A percentile compares a stretch with the other conserved stretches of the same genome.
Evolutionary conservation across 2,797 vertebrate genomes (phyloP).

Genomic region (Tokudaia muenninki): DNA sequence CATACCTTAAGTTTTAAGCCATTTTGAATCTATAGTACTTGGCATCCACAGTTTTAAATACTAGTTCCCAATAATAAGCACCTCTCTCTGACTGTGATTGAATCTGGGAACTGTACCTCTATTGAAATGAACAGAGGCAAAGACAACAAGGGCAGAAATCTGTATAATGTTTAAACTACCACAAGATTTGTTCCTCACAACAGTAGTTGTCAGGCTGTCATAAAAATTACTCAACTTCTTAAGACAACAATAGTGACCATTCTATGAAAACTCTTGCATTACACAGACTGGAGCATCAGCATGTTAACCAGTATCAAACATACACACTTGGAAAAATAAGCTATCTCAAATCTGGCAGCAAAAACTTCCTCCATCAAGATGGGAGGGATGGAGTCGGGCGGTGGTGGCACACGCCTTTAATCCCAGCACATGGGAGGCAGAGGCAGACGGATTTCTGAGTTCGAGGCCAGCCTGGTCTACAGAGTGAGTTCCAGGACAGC

Average conservation of each 20-base stretch:
- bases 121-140: background rate
- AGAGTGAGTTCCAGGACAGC: too few relatives aligned
- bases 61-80: slow-evolving; percentile 20
- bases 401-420: too few relatives aligned
- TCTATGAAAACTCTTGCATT: background rate
- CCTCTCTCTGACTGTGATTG: background rate
- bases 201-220: background rate
- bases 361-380: background rate
- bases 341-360: background rate
- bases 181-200: background rate
- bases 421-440: too few relatives aligned
- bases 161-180: background rate
- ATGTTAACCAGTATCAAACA: background rate
- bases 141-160: background rate
- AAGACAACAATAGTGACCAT: background rate
- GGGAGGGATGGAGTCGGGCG: too few relatives aligned
- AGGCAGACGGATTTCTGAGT: too few relatives aligned
- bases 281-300: background rate
- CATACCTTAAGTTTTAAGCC: background rate
- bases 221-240: background rate
- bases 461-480: too few relatives aligned
- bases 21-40: background rate
- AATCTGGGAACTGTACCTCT: background rate
- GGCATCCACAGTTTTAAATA: slow-evolving; percentile 31
- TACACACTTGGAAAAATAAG: background rate